Evolutionary conservation across 2,888 invertebrate species (phyloP).

Genomic region (Rhagium mordax): DNA sequence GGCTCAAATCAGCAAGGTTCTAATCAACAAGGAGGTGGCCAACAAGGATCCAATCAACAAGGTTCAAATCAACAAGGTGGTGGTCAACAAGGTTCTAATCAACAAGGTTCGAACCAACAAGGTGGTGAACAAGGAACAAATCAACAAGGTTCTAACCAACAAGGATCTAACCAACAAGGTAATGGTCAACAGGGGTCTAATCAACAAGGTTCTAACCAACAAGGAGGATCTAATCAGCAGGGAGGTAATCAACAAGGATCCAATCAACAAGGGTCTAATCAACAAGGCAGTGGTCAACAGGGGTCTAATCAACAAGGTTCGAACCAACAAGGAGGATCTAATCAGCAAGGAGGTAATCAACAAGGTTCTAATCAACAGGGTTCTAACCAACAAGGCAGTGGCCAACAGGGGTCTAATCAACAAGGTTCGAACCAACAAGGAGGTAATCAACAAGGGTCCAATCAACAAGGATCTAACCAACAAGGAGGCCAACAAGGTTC

Average conservation of each 20-base stretch:
- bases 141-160: slow-evolving; percentile 7
- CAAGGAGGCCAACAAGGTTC: slow-evolving; percentile 26
- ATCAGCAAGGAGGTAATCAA: slow-evolving; percentile 27
- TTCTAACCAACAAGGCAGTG: slow-evolving; percentile 11
- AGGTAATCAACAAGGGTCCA: slow-evolving; percentile 32
- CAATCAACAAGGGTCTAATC: slow-evolving; percentile 31
- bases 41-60: slow-evolving; percentile 39
- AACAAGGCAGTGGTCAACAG: not conserved
- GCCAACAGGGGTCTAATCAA: slow-evolving; percentile 17
- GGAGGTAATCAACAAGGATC: slow-evolving; percentile 34
- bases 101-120: slow-evolving; percentile 39
- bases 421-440: slow-evolving; percentile 42
- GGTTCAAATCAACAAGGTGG: slow-evolving; percentile 30
- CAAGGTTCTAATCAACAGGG: slow-evolving; percentile 27
- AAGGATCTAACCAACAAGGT: slow-evolving; percentile 49
- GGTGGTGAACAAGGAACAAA: slow-evolving; percentile 17
- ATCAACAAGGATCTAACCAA: slow-evolving; percentile 30
- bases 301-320: slow-evolving; percentile 45
- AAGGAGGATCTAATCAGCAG: slow-evolving; percentile 28
- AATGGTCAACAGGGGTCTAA: not conserved
- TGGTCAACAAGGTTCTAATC: slow-evolving; percentile 27
- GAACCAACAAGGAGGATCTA: slow-evolving; percentile 41
- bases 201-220: slow-evolving; percentile 4
- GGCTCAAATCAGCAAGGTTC: slow-evolving; percentile 26
- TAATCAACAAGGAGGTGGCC: slow-evolving; percentile 39